Conservation (phyloP, 1,140 invertebrate genomes). For the Periplaneta americana region DNA sequence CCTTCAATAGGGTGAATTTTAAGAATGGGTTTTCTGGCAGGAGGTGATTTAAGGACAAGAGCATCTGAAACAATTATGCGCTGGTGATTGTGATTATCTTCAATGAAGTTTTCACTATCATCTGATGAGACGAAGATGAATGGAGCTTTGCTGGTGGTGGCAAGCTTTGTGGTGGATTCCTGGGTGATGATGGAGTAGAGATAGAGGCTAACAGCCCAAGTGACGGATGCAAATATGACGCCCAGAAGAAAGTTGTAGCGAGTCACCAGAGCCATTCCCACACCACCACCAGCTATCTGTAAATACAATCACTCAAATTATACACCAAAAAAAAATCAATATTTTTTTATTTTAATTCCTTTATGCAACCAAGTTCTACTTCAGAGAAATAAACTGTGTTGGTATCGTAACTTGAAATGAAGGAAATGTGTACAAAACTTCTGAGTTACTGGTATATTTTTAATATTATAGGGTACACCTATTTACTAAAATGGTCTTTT, state of each 20-base stretch:
- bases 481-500: too few species aligned
- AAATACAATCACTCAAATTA: too few species aligned
- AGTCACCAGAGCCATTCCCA: not conserved
- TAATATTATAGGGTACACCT: too few species aligned
- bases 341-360: too few species aligned
- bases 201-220: conserved; percentile 13
- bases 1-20: not conserved
- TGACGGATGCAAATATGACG: conserved; percentile 11
- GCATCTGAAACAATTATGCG: not conserved
- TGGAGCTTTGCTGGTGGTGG: not conserved
- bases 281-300: not conserved
- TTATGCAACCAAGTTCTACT: too few species aligned
- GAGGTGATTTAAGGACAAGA: not conserved
- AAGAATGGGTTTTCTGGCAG: not conserved
- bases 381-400: too few species aligned
- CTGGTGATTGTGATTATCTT: not conserved
- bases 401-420: too few species aligned
- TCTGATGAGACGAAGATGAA: not conserved
- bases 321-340: too few species aligned
- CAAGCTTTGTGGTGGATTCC: not conserved
- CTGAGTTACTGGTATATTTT: too few species aligned
- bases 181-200: conserved; percentile 4
- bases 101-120: not conserved
- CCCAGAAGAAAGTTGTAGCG: conserved; percentile 12
- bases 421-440: too few species aligned